Base-by-base conservation (phyloP, 2,888 invertebrate species). In the Chalcosyrphus nemorum region DNA sequence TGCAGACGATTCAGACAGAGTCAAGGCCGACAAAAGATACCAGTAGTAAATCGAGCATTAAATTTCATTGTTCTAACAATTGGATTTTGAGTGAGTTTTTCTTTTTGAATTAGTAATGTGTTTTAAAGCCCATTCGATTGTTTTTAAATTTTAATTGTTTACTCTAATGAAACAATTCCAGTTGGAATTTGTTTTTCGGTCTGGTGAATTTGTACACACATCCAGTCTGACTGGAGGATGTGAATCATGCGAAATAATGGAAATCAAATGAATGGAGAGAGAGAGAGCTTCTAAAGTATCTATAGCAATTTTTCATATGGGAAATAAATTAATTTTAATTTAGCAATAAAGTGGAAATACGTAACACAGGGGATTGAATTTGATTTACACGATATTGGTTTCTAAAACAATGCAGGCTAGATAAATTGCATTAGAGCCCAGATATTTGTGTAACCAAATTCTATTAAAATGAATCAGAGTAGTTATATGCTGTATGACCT, bases 111-210 rank as follows among this genome's bases (percentile, higher is more conserved):
- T n/a, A n/a, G n/a, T n/a, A n/a, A n/a, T n/a, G n/a, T n/a, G n/a
- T n/a, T n/a, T n/a, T n/a, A n/a, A n/a, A n/a, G n/a, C n/a, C n/a
- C n/a, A n/a, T n/a, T n/a, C n/a, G n/a, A n/a, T n/a, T n/a, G n/a
- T n/a, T n/a, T n/a, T n/a, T n/a, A 13, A 27, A 27, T 43, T 29
- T 61, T 43, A 61, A 43, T 61, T 61, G 59, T 43, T 61, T 61
- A 59, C 41, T 15, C 15, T 41, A 27, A 13, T 24, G 9, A n/a
- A n/a, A n/a, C 13, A 24, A 43, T 15, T 27, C 13, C 41, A 41
- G 41, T 27, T 41, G 27, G 15, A 27, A 24, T 59, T 32, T 15
- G 27, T 19, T 24, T 13, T 27, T 50, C 27, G 27, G 21, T 50
- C 24, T 50, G 27, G 13, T 27, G 27, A 5, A 47, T 47, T 5